Evolutionary conservation across 1,140 invertebrate species (phyloP), one percentile per base, ranked within the genome.

Genomic region (Cardiocondyla obscurior): DNA sequence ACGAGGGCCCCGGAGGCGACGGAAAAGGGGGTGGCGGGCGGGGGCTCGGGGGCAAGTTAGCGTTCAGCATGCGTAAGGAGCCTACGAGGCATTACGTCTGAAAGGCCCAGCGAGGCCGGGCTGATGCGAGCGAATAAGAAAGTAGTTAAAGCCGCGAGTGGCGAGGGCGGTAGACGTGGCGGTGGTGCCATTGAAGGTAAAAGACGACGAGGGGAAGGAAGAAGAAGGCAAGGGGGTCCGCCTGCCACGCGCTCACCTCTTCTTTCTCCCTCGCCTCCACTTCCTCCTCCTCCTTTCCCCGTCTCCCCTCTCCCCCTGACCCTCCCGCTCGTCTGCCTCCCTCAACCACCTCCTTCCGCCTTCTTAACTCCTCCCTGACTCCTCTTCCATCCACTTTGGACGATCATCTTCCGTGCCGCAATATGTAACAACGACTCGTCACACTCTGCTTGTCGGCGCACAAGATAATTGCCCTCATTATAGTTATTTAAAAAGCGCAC

Each of bases 381-480:
- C 39, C 60, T 85, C 46, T 62, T 69, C 69, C 57, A 67, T 73
- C 82, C 44, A 60, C 28, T 51, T 67, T 67, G 82, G 57, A 33
- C 83, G 84, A 88, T 81, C 83, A 72, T 88, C 84, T 87, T 85
- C 81, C 89, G 83, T 92, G 87, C 89, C 88, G 85, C 88, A 89
- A 92, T 92, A 90, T 90, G 81, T 89, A 90, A 91, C 90, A 92
- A 91, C 92, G 90, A 92, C 91, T 92, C 92, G 93, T 93, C 91
- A 93, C 92, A 93, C 93, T 93, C 93, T 93, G 93, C 92, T 93
- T 93, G 91, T 81, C 89, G 83, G 91, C 90, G 93, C 93, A 91
- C 93, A 93, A 91, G 93, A 93, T 93, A 93, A 93, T 93, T 93
- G 91, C 92, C 82, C 91, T 93, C 92, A 93, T 93, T 93, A 93